Percentiles rank a stretch among this genome's conserved stretches.
These are phyloP conservation scores for Cylloceria caligata DNA, from an alignment of 2,888 invertebrate genomes.

Conservation along the genomic window DNA sequence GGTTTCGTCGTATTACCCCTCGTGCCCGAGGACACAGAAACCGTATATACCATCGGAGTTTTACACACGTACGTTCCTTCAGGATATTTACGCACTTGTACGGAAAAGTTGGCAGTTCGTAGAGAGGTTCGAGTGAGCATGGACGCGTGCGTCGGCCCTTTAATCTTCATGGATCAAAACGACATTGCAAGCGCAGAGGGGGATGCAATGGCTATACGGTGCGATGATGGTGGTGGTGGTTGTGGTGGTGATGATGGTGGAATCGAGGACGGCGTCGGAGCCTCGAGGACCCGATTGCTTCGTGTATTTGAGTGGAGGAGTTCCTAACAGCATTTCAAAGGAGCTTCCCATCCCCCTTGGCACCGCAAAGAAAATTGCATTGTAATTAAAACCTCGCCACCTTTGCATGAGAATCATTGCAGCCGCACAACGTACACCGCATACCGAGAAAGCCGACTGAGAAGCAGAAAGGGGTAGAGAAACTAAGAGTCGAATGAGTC, in stretches of 20 bases:
- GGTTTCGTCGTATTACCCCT: background rate
- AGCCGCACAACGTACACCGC: conserved; percentile 45
- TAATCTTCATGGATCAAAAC: conserved; percentile 84
- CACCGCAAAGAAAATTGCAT: conserved; percentile 83
- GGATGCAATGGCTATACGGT: conserved; percentile 24
- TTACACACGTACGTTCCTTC: conserved; percentile 56
- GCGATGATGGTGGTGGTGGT: background rate
- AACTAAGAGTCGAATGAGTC: conserved; percentile 62
- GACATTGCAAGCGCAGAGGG: conserved; percentile 65
- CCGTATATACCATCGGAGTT: background rate
- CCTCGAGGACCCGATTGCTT: conserved; percentile 81
- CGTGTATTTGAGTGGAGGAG: conserved; percentile 81
- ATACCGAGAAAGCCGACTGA: conserved; percentile 32
- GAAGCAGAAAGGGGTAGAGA: conserved; percentile 51
- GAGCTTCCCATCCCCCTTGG: conserved; percentile 58
- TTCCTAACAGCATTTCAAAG: conserved; percentile 83
- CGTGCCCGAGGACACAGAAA: conserved; percentile 33
- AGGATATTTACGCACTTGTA: conserved; percentile 77
- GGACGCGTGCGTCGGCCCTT: conserved; percentile 77
- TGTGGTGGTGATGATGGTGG: conserved; percentile 37
- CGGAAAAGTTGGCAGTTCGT: conserved; percentile 69
- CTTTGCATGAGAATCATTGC: conserved; percentile 64
- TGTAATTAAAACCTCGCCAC: conserved; percentile 82
- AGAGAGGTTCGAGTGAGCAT: conserved; percentile 65
- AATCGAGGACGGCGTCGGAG: conserved; percentile 52